Percentiles rank a stretch among this genome's conserved stretches.
These are phyloP conservation scores for Butastur rufipennis DNA, from an alignment of 2,113 vertebrate genomes.

Conservation along the genomic window DNA sequence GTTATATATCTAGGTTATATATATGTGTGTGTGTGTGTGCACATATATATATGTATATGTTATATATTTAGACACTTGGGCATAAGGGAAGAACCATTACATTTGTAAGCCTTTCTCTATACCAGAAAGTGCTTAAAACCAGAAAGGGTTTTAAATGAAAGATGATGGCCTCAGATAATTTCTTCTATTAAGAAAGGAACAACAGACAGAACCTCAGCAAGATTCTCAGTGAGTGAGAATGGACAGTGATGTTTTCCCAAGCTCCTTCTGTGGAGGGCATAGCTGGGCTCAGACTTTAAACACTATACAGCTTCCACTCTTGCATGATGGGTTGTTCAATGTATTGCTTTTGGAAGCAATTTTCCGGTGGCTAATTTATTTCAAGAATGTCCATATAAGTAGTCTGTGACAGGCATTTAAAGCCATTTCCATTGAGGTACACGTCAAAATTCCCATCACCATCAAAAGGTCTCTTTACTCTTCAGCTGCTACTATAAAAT, in stretches of 20 bases:
- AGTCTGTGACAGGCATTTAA: background rate
- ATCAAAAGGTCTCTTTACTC: background rate
- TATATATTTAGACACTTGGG: background rate
- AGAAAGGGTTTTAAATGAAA: background rate
- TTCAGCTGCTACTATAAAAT: background rate
- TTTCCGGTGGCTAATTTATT: background rate
- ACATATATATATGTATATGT: background rate
- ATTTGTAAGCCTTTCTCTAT: background rate
- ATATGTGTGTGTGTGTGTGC: background rate
- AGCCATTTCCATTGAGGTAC: background rate
- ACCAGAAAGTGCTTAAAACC: background rate
- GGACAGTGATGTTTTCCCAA: background rate
- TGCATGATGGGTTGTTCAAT: background rate
- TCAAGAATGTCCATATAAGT: background rate
- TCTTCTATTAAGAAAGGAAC: background rate
- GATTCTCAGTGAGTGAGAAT: background rate
- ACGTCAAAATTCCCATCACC: background rate
- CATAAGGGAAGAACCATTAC: background rate
- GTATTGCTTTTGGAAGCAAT: background rate
- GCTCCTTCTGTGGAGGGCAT: background rate
- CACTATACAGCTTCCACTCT: background rate
- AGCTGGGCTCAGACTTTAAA: background rate
- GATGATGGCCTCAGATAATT: background rate
- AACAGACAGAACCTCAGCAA: background rate
- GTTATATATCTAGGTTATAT: background rate